phyloP scores from a whole-genome alignment of 2,888 invertebrate genomes.

The Stenodema calcarata region DNA sequence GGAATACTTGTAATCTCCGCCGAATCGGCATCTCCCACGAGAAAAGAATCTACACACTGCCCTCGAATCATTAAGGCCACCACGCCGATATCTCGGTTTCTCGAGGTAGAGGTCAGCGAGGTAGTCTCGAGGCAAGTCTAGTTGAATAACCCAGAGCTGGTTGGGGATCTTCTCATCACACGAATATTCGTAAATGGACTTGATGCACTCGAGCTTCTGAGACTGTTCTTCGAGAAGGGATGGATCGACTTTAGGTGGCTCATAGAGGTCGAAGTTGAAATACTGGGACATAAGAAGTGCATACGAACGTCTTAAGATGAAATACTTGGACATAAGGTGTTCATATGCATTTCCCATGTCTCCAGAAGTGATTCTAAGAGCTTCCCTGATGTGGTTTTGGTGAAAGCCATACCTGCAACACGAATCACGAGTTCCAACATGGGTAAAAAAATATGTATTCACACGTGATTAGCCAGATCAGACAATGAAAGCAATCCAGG shows the following conservation, averaged over 20 bases:
- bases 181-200: conserved; percentile 75
- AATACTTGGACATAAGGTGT: conserved; percentile 76
- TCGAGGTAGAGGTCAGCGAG: conserved; percentile 54
- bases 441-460: neutral
- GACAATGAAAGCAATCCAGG: no score
- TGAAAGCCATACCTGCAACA: conserved; percentile 75
- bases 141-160: conserved; percentile 72
- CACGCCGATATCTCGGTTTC: conserved; percentile 6
- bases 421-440: neutral
- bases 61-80: neutral
- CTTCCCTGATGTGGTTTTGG: conserved; percentile 75
- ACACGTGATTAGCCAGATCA: no score
- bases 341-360: conserved; percentile 76
- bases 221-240: conserved; percentile 68
- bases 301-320: no score
- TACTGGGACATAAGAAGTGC: no score
- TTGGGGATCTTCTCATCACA: conserved; percentile 75
- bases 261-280: conserved; percentile 63
- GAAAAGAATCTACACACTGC: conserved; percentile 64
- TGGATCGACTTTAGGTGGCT: conserved; percentile 60
- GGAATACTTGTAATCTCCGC: conserved; percentile 75
- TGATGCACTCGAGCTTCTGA: conserved; percentile 77
- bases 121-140: conserved; percentile 65
- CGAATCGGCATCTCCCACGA: conserved; percentile 72
- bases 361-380: conserved; percentile 71